Base-by-base conservation (phyloP, 2,113 vertebrate species). In the Pteropus alecto region DNA sequence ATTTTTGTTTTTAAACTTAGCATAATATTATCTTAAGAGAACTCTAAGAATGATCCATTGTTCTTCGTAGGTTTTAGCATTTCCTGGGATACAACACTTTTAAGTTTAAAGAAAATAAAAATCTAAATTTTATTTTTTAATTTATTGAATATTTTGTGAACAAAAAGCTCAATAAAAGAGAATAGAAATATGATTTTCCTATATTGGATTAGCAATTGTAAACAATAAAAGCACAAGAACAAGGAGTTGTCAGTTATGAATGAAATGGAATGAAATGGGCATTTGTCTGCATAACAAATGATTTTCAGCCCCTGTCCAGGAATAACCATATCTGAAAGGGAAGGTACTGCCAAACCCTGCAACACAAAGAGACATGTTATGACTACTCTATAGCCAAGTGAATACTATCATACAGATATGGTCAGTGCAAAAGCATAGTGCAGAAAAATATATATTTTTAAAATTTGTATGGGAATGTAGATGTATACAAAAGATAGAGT, bases 121-220 rank as follows among this genome's bases (percentile, higher is more conserved):
- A 68, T 35, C 14, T 90, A 87, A 87, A 68, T 90, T 77, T 90
- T 28, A 88, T 21, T 71, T 41, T 41, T 96, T 83, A 95, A 91
- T 86, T 83, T 79, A 33, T 74, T 83, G n/a, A 71, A 6, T n/a
- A 68, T 79, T 94, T 96, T 90, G 16, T 79, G 58, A 90, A 38
- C 51, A 77, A 16, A 87, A 86, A 93, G 26, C 35, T 70, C 83
- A 63, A 35, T 43, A 43, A 81, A 81, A 76, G 28, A 94, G 21
- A 4, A 24, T 68, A 78, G 48, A 76, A 65, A 85, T 46, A 56
- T 6, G 12, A 22, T 71, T 91, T 95, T 86, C 68, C 28, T 19
- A 81, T 51, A 79, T 78, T 41, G 43, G 90, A 58, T 35, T 78
- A n/a, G 43, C 67, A 94, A 16, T 61, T 70, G 8, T 48, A 87